Evolutionary conservation across 2,888 invertebrate species (phyloP), one percentile per base, ranked within the genome.

Genomic region (Apoderus coryli): DNA sequence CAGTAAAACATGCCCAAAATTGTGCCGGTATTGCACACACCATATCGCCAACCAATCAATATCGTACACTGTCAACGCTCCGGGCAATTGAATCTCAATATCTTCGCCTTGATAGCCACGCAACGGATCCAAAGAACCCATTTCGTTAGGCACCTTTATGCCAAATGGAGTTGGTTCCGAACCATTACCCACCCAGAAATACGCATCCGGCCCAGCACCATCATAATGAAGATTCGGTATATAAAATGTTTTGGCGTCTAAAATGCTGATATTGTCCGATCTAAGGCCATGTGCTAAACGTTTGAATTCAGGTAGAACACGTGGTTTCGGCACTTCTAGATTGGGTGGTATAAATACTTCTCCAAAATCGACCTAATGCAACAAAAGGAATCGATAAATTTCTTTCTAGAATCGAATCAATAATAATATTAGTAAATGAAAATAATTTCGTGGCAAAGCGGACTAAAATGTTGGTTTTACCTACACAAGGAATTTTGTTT

Each of bases 111-210:
- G 79, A 59, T 90, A 90, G 4, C 81, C 81, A 4, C 79, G 69
- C 22, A 90, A 64, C 1, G 82, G 81, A 36, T 79, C 71, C 29
- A 79, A 54, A 19, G 86, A 85, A 32, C 84, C 82, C 59, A 81
- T 70, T 59, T 90, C 89, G 56, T 89, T 89, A 28, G 89, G 86
- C 27, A 73, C 76, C 65, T 88, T 89, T 43, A 76, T 74, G 14
- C 89, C 89, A 57, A 76, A 74, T 10, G 77, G 65, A 46, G 70
- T 75, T 1, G 88, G 86, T 42, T 82, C 79, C 0, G 73, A 63
- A 3, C 88, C 89, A 45, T 76, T 86, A 10, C 90, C 89, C n/a
- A 88, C 88, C 82, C 85, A 88, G 59, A 90, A 90, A 58, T 85
- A 89, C 1, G 89, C 88, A 52, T 89, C 89, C 1, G 88, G 88